These are phyloP conservation scores for Erinaceus europaeus DNA, from an alignment of 2,113 vertebrate genomes.

Conservation along the genomic window DNA sequence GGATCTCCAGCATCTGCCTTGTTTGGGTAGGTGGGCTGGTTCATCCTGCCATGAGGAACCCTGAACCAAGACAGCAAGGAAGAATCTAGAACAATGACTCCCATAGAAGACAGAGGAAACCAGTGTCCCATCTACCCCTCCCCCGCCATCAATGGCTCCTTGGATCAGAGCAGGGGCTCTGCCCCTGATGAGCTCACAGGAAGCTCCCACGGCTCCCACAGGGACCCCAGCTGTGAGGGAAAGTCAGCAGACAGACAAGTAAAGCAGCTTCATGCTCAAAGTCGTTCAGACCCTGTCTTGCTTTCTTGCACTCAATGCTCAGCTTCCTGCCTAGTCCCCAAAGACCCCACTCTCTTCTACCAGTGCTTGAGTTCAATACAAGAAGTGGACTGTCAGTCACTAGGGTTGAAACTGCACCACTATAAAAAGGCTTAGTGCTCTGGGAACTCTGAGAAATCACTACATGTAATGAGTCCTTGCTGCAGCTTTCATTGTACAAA, in stretches of 20 bases:
- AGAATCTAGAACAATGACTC: neutral
- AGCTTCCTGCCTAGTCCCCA: neutral
- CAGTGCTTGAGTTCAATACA: neutral
- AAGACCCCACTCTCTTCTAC: neutral
- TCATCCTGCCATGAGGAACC: neutral
- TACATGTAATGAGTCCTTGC: too few species aligned
- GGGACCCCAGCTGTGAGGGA: neutral
- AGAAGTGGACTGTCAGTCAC: neutral
- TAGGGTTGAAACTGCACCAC: neutral
- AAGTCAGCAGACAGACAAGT: neutral
- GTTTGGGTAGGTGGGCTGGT: neutral
- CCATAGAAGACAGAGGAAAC: neutral
- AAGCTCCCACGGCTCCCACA: neutral
- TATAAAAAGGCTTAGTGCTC: neutral
- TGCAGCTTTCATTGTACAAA: neutral
- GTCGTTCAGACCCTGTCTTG: neutral
- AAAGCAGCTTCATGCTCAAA: neutral
- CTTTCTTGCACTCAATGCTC: neutral
- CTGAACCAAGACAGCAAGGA: neutral
- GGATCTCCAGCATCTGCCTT: neutral
- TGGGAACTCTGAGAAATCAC: too few species aligned
- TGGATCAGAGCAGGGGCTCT: neutral
- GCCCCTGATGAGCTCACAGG: neutral
- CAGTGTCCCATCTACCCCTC: neutral
- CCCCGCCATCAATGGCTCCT: neutral